Conservation (phyloP, 2,797 vertebrate genomes). For the Rhinophrynus dorsalis region DNA sequence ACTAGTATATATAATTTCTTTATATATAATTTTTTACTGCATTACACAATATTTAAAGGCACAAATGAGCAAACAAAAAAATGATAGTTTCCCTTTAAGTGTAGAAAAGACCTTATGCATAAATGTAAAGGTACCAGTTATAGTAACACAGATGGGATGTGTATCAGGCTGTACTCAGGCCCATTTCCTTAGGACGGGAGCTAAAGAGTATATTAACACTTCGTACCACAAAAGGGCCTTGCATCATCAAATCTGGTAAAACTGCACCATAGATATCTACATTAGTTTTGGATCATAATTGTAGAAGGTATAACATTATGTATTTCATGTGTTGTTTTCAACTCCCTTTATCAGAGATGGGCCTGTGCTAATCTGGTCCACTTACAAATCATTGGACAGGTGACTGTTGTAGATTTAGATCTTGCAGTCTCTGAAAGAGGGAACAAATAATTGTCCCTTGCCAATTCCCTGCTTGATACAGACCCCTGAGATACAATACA, state of each 20-base stretch:
- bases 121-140: not conserved
- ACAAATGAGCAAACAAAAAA: too few species aligned
- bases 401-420: too few species aligned
- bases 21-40: too few species aligned
- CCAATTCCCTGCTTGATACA: conserved; percentile 41
- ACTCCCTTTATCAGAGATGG: not conserved
- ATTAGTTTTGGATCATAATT: too few species aligned
- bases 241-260: too few species aligned
- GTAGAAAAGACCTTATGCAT: not conserved
- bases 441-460: too few species aligned
- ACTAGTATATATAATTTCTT: too few species aligned
- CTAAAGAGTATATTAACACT: too few species aligned
- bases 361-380: not conserved
- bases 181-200: too few species aligned
- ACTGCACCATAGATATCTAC: too few species aligned
- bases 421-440: not conserved
- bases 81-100: not conserved
- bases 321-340: not conserved
- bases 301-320: not conserved
- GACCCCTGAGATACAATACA: not conserved
- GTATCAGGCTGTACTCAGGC: conserved; percentile 28
- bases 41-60: too few species aligned
- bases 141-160: conserved; percentile 14
- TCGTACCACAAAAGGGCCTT: too few species aligned
- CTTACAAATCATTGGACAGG: not conserved